These are phyloP conservation scores for Crenuchus spilurus DNA, from an alignment of 2,797 vertebrate genomes.

Conservation along the genomic window DNA sequence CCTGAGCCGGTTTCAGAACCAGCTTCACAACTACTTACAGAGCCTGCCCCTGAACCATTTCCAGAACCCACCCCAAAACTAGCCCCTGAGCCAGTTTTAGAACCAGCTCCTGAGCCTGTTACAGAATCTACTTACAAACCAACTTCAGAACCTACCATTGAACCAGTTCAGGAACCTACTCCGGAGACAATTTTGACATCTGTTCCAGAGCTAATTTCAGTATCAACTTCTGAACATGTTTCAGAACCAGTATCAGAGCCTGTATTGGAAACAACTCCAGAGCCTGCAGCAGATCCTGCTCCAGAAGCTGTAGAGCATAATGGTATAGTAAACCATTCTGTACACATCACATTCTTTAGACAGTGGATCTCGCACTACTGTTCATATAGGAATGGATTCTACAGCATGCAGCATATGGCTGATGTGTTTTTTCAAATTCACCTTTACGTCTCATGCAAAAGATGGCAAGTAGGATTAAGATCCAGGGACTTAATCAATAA, in stretches of 20 bases:
- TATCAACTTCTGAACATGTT: neutral
- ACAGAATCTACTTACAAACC: conserved; percentile 3
- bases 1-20: neutral
- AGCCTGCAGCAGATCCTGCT: no score
- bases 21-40: no score
- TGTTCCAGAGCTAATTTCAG: neutral
- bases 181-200: no score
- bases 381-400: no score
- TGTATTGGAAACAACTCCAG: neutral
- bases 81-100: neutral
- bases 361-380: neutral
- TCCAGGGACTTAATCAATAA: no score
- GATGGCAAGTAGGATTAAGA: no score
- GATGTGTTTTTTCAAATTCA: no score
- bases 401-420: no score
- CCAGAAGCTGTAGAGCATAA: conserved; percentile 24
- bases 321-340: conserved; percentile 14
- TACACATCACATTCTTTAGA: neutral
- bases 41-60: neutral
- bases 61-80: neutral
- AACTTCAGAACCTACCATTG: neutral
- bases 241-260: neutral
- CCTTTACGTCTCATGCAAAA: no score
- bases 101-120: no score
- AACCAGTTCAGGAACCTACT: neutral